Percentiles rank a stretch among this genome's conserved stretches.
phyloP scores from a whole-genome alignment of 2,797 vertebrate species.

The Danio albolineatus region DNA sequence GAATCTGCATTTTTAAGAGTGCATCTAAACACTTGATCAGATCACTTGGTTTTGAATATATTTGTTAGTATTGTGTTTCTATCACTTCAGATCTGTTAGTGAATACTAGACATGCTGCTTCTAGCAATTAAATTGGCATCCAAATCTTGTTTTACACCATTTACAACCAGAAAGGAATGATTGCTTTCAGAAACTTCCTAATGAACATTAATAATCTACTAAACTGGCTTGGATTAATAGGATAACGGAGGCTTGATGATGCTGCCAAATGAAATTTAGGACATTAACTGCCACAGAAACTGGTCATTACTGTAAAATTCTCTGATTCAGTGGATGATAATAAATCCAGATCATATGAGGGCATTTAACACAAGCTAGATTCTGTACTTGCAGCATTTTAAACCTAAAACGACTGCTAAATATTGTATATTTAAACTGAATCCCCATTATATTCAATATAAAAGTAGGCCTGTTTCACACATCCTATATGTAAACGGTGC shows the following conservation, averaged over 20 bases:
- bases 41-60: neutral
- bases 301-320: neutral
- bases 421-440: neutral
- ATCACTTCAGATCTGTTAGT: conserved; percentile 20
- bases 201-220: conserved; percentile 7
- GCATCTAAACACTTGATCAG: no score
- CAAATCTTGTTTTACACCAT: neutral
- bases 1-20: no score
- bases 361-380: neutral
- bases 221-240: neutral
- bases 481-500: neutral
- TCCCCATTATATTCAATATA: neutral
- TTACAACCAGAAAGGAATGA: neutral
- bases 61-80: conserved; percentile 12
- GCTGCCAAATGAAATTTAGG: neutral
- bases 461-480: neutral
- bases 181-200: neutral
- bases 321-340: neutral
- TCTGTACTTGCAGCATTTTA: neutral
- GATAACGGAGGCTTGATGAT: neutral
- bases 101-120: conserved; percentile 27
- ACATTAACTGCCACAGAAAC: conserved; percentile 10
- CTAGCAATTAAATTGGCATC: neutral
- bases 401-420: neutral
- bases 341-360: conserved; percentile 1